A percentile compares a stretch with the other conserved stretches of the same genome.
Evolutionary conservation across 2,797 vertebrate species (phyloP).

Genomic region (Sandelia bainsii): DNA sequence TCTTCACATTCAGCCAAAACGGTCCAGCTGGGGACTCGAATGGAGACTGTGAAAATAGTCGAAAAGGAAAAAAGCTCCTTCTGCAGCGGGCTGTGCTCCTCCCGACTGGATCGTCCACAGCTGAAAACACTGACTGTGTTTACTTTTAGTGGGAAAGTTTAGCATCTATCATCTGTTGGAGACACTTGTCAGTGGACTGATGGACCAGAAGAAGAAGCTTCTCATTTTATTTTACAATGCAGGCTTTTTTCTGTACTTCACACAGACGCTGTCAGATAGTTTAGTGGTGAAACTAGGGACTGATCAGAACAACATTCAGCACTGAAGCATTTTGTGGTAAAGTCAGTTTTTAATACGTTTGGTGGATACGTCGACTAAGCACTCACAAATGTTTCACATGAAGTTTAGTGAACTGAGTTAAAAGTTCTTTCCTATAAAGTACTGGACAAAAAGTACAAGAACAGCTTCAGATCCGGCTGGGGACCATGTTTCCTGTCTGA

Average conservation of each 20-base stretch:
- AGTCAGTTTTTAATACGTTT: too few species aligned
- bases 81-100: conserved; percentile 59
- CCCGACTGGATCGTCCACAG: conserved; percentile 63
- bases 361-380: too few species aligned
- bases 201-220: conserved; percentile 17
- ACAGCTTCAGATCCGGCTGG: too few species aligned
- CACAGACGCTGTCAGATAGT: not conserved
- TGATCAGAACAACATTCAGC: too few species aligned
- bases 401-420: too few species aligned
- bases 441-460: too few species aligned
- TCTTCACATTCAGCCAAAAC: not conserved
- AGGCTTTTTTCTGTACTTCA: not conserved
- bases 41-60: conserved; percentile 76
- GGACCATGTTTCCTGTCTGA: too few species aligned
- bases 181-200: conserved; percentile 33
- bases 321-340: not conserved
- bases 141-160: conserved; percentile 71
- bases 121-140: conserved; percentile 77
- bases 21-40: conserved; percentile 36
- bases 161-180: conserved; percentile 68
- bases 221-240: not conserved
- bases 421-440: too few species aligned
- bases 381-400: too few species aligned
- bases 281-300: too few species aligned
- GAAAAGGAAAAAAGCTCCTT: conserved; percentile 53